Base-by-base conservation (phyloP, 2,888 invertebrate species). In the Geophilus truncorum region DNA sequence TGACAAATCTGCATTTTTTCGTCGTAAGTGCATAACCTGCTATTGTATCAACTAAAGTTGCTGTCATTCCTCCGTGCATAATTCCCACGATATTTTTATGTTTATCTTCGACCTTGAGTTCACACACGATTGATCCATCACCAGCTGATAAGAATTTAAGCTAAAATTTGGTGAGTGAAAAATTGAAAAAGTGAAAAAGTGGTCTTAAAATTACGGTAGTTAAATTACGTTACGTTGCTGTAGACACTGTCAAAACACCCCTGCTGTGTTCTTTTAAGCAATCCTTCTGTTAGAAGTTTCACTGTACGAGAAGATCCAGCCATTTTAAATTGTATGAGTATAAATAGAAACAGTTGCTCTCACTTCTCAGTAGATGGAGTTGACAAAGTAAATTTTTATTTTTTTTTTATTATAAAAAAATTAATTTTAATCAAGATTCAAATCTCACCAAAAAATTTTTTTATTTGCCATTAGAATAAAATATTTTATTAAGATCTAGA, bases 41-140 rank as follows among this genome's bases (percentile, higher is more conserved):
- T 25, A 96, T 86, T 80, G 89, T 88, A 85, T 94, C 94, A 0
- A 94, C 91, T 10, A 96, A 86, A 0, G 94, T 93, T 2, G 94
- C 92, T 3, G 93, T 93, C 84, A 94, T 91, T 6, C 95, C 97
- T 1, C 96, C 96, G 85, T 97, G 97, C 4, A 97, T 86, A 0
- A 91, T 91, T 0, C 94, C 94, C 36, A 89, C 86, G 15, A 89
- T 87, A 87, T 97, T 97, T 1, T 92, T 88, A 82, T 95, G 93
- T 83, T 93, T 92, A 3, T 92, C 88, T 0, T 88, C 90, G 0
- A 96, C 92, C 84, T 90, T 90, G 85, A 96, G 91, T 86, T 95
- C 92, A 21, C 93, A 94, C 32, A 90, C 86, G 86, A 94, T 92
- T 78, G 89, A 90, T 0, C 96, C 96, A 4, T 77, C 25, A 15